These are phyloP conservation scores for Austrofundulus limnaeus DNA, from an alignment of 2,113 vertebrate genomes.

Conservation along the genomic window DNA sequence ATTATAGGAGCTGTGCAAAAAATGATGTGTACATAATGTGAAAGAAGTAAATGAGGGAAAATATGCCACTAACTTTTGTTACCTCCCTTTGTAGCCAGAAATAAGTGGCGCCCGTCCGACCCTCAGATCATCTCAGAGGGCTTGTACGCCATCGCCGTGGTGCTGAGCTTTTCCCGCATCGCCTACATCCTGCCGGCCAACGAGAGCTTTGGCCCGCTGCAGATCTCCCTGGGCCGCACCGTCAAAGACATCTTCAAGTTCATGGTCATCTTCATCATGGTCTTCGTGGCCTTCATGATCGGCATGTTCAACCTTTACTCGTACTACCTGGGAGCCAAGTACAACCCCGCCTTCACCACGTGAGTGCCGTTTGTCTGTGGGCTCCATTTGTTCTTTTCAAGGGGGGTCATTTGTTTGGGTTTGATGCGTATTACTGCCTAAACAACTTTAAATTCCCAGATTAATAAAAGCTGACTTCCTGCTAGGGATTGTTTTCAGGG, in stretches of 20 bases:
- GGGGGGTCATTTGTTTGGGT: slow-evolving; percentile 2
- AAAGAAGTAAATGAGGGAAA: too few species aligned
- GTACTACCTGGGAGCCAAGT: slow-evolving; percentile 97
- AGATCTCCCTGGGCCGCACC: slow-evolving; percentile 95
- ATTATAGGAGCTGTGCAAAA: neutral
- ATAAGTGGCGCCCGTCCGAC: slow-evolving; percentile 96
- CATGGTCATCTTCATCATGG: slow-evolving; percentile 99
- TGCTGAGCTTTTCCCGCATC: slow-evolving; percentile 96
- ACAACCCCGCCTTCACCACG: slow-evolving; percentile 98
- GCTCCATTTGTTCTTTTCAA: neutral
- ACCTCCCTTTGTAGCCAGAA: slow-evolving; percentile 87
- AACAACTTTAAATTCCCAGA: slow-evolving; percentile 1
- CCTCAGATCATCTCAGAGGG: slow-evolving; percentile 99
- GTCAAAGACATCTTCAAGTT: slow-evolving; percentile 99
- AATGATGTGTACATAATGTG: neutral
- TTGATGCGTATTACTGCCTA: neutral
- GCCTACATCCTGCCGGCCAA: slow-evolving; percentile 98
- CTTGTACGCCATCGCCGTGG: slow-evolving; percentile 94
- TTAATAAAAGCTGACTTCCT: slow-evolving; percentile 9
- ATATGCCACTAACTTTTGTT: neutral
- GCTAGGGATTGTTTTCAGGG: slow-evolving; percentile 23
- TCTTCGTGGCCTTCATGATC: slow-evolving; percentile 98
- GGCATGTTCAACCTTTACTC: slow-evolving; percentile 99
- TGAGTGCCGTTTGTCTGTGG: slow-evolving; percentile 77
- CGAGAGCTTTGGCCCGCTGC: slow-evolving; percentile 96